A percentile compares a stretch with the other conserved stretches of the same genome.
phyloP scores from a whole-genome alignment of 1,140 invertebrate species.

The Vollenhovia emeryi region DNA sequence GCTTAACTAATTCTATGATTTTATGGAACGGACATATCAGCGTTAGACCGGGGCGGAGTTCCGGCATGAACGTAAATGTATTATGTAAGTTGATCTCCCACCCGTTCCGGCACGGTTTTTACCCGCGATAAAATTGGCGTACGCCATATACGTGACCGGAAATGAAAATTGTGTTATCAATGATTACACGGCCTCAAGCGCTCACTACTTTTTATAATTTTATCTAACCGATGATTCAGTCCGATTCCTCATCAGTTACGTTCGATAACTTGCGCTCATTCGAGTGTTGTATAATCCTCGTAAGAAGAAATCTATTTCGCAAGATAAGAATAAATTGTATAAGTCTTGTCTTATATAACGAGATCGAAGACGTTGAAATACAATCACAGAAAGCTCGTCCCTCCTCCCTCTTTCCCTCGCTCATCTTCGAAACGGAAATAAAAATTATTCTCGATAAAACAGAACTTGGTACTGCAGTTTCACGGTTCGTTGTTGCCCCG shows the following conservation, averaged over 20 bases:
- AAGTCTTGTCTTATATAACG: background rate
- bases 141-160: background rate
- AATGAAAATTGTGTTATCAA: slow-evolving; percentile 12
- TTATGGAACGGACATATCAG: background rate
- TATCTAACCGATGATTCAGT: background rate
- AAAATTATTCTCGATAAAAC: slow-evolving; percentile 6
- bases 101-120: background rate
- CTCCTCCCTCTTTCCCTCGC: background rate
- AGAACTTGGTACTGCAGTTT: background rate
- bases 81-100: slow-evolving; percentile 26
- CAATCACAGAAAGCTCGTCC: background rate
- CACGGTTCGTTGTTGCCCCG: background rate
- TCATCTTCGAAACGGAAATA: background rate
- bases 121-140: slow-evolving; percentile 1
- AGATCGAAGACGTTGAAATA: background rate
- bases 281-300: background rate
- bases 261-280: background rate
- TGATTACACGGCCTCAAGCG: background rate
- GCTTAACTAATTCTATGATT: slow-evolving; percentile 22
- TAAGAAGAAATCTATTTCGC: background rate
- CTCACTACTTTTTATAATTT: background rate
- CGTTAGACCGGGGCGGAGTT: background rate
- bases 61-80: slow-evolving; percentile 2
- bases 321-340: background rate
- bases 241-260: background rate